These are phyloP conservation scores for Pluvianellus socialis DNA, from an alignment of 2,113 vertebrate genomes.

Conservation along the genomic window DNA sequence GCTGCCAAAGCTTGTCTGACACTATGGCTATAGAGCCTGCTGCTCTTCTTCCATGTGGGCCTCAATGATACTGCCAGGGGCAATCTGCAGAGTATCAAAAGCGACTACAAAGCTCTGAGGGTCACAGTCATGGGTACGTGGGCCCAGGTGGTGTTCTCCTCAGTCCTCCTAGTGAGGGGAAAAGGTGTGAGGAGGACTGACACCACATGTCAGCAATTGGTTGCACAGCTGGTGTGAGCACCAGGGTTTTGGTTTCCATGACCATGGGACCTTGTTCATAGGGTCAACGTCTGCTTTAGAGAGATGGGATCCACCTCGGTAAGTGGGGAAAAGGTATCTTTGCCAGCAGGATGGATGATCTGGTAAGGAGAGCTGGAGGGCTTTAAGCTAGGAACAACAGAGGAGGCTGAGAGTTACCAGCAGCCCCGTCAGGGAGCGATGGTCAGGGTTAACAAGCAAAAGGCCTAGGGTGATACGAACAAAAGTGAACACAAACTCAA, in stretches of 20 bases:
- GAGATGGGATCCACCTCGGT: neutral
- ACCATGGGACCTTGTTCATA: neutral
- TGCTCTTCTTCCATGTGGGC: neutral
- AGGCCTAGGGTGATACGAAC: neutral
- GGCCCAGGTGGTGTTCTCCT: neutral
- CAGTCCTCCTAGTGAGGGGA: neutral
- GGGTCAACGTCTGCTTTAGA: neutral
- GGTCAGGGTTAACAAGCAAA: neutral
- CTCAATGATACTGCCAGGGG: neutral
- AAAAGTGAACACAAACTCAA: neutral
- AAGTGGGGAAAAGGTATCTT: neutral
- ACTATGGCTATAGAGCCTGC: too few relatives aligned
- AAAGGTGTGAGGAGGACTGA: neutral
- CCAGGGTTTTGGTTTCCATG: neutral
- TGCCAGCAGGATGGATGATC: neutral
- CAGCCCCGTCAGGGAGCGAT: neutral
- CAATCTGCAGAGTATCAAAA: neutral
- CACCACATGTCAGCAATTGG: neutral
- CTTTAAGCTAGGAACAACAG: neutral
- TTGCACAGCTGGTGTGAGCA: neutral
- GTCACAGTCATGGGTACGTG: neutral
- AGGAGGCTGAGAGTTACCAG: neutral
- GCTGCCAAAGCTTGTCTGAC: neutral
- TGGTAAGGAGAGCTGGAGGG: neutral
- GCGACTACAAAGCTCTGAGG: neutral